Evolutionary conservation across 2,888 invertebrate species (phyloP).

Genomic region (Athalia cordata): DNA sequence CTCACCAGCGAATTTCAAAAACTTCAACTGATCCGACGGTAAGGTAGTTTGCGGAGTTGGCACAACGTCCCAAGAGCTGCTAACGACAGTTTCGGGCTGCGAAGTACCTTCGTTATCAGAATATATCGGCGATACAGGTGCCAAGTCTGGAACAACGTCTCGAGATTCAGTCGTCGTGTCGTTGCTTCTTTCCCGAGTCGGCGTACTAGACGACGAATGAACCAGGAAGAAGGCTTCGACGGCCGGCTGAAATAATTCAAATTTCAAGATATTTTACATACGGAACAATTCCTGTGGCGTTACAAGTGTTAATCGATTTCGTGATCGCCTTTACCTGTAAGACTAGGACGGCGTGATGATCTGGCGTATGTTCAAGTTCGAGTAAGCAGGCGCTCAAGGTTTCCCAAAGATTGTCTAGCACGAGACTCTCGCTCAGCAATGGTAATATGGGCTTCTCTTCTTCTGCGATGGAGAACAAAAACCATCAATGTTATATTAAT

Average conservation of each 20-base stretch:
- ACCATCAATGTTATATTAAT: not conserved
- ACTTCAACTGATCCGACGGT: conserved; percentile 83
- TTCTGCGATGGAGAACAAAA: conserved; percentile 50
- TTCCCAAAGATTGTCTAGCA: conserved; percentile 85
- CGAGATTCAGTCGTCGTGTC: conserved; percentile 62
- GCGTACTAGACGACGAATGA: conserved; percentile 81
- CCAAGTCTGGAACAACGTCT: conserved; percentile 67
- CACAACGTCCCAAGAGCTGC: conserved; percentile 64
- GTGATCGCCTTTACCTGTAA: conserved; percentile 76
- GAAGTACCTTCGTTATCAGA: conserved; percentile 65
- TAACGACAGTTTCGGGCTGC: conserved; percentile 57
- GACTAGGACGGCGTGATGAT: conserved; percentile 91
- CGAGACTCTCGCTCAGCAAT: conserved; percentile 82
- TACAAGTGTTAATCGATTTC: not conserved
- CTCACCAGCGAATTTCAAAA: conserved; percentile 86
- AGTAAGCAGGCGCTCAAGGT: conserved; percentile 86
- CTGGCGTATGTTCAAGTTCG: conserved; percentile 87
- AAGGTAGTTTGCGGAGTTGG: conserved; percentile 66
- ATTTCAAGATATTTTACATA: not conserved
- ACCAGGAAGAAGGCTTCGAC: conserved; percentile 94
- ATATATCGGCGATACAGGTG: conserved; percentile 69
- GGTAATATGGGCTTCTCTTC: conserved; percentile 72
- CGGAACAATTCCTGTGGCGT: not conserved
- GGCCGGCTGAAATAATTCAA: conserved; percentile 78
- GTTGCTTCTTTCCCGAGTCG: conserved; percentile 60